phyloP scores from a whole-genome alignment of 1,140 invertebrate genomes.

The Tetramorium alpestre region DNA sequence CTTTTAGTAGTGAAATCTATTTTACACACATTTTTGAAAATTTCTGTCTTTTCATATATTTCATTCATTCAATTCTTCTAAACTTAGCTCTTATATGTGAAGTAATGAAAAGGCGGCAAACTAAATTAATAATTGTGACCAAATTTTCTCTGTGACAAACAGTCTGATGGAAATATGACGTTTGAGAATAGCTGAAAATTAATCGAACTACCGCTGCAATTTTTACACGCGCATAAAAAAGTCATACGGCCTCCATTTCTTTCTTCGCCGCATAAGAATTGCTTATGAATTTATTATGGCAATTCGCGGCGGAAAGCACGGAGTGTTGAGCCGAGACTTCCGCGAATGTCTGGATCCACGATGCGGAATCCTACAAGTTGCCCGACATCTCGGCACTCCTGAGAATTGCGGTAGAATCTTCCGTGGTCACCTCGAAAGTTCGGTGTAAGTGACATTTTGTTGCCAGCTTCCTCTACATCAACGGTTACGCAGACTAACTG shows the following conservation, averaged over 20 bases:
- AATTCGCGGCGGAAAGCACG: conserved; percentile 61
- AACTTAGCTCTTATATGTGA: background rate
- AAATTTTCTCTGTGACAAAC: background rate
- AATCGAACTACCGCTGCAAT: conserved; percentile 42
- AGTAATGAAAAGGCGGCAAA: background rate
- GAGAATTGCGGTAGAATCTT: conserved; percentile 69
- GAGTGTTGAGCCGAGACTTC: conserved; percentile 58
- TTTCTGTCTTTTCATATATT: background rate
- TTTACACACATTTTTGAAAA: background rate
- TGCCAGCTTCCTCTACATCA: conserved; percentile 31
- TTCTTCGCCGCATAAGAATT: conserved; percentile 71
- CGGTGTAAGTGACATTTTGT: conserved; percentile 61
- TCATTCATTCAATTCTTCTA: background rate
- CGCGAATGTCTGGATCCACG: conserved; percentile 64
- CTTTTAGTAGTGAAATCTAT: background rate
- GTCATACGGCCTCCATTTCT: conserved; percentile 44
- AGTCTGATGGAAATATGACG: background rate
- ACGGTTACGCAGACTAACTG: conserved; percentile 33
- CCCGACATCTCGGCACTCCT: conserved; percentile 58
- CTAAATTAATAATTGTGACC: background rate
- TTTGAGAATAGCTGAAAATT: background rate
- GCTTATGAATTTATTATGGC: conserved; percentile 76
- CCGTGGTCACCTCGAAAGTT: conserved; percentile 68
- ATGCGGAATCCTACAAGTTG: conserved; percentile 73
- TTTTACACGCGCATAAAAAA: conserved; percentile 58